phyloP scores from a whole-genome alignment of 2,888 invertebrate species.

The Scaptomyza polygonia region DNA sequence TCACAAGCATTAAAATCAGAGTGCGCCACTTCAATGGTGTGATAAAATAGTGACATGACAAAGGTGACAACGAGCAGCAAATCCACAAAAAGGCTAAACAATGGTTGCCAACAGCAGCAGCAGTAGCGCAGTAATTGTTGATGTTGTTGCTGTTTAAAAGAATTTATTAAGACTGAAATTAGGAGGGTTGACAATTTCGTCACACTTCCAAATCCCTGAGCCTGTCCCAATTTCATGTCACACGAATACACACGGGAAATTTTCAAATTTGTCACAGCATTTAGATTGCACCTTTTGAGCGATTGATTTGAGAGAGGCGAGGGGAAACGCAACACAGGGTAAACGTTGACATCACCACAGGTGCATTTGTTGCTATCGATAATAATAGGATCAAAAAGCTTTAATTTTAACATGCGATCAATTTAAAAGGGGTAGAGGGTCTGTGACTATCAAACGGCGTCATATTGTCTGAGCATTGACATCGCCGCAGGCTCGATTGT shows the following conservation, averaged over 20 bases:
- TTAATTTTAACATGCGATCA: conserved; percentile 10
- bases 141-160: conserved; percentile 47
- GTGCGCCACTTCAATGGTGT: conserved; percentile 59
- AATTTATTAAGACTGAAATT: conserved; percentile 74
- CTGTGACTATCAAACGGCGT: conserved; percentile 1
- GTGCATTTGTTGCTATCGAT: conserved; percentile 8
- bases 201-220: conserved; percentile 59
- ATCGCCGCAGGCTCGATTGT: conserved; percentile 20
- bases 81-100: conserved; percentile 77
- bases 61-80: conserved; percentile 71
- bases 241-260: conserved; percentile 25
- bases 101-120: conserved; percentile 54
- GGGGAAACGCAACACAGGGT: not conserved
- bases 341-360: conserved; percentile 10
- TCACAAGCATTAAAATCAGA: conserved; percentile 45
- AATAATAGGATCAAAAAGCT: conserved; percentile 6
- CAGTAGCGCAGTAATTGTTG: no score
- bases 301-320: conserved; percentile 9
- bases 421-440: not conserved
- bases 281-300: conserved; percentile 22
- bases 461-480: conserved; percentile 13
- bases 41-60: conserved; percentile 75
- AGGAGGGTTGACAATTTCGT: conserved; percentile 77
- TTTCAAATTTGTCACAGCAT: conserved; percentile 45
- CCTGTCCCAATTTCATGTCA: conserved; percentile 34